phyloP scores from a whole-genome alignment of 2,888 invertebrate genomes.

The Beris chalybata region DNA sequence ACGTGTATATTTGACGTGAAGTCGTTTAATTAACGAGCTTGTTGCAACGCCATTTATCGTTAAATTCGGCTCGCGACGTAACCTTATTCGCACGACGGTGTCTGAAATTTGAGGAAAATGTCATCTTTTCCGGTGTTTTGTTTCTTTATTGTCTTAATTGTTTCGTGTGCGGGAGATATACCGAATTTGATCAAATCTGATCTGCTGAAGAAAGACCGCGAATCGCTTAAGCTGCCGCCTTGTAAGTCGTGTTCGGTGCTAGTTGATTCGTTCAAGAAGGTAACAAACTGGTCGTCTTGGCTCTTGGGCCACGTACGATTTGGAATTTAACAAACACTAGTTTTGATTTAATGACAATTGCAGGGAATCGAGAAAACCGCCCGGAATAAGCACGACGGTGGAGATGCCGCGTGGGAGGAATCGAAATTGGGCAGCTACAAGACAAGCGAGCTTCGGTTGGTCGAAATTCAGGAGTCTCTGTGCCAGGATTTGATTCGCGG shows the following conservation, averaged over 20 bases:
- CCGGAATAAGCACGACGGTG: slow-evolving; percentile 89
- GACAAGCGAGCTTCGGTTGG: slow-evolving; percentile 83
- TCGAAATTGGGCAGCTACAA: slow-evolving; percentile 80
- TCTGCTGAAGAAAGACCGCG: slow-evolving; percentile 43
- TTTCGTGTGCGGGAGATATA: slow-evolving; percentile 12
- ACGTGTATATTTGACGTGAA: no score
- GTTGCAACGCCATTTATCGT: not conserved
- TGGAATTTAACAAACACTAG: no score
- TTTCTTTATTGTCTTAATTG: slow-evolving; percentile 1
- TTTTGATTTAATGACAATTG: slow-evolving; percentile 7
- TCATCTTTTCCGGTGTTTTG: not conserved
- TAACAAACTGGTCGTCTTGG: no score
- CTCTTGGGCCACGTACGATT: no score
- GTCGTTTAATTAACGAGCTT: no score
- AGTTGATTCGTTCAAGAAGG: slow-evolving; percentile 72
- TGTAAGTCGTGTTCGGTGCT: slow-evolving; percentile 78
- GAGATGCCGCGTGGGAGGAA: slow-evolving; percentile 93
- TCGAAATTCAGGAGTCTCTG: slow-evolving; percentile 87
- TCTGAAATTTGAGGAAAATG: not conserved
- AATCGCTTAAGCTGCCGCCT: slow-evolving; percentile 65
- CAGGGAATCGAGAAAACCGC: slow-evolving; percentile 77
- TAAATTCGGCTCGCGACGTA: no score
- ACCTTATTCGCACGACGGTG: no score
- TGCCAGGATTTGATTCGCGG: slow-evolving; percentile 76
- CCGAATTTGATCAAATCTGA: not conserved